phyloP scores from a whole-genome alignment of 2,888 invertebrate genomes.

The Deilephila porcellus region DNA sequence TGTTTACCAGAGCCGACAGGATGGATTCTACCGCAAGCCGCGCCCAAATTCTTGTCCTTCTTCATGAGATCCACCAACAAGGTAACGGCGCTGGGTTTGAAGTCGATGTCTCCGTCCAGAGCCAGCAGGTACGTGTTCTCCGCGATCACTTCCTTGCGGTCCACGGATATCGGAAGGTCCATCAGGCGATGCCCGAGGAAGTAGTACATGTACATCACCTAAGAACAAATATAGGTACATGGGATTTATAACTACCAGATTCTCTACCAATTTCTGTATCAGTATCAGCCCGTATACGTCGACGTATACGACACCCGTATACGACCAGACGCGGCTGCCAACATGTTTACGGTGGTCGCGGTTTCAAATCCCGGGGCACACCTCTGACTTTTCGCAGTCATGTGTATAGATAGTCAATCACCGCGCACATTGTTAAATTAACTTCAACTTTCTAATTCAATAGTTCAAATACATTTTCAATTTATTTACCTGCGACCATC shows the following conservation, averaged over 20 bases:
- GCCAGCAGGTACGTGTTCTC: constrained; percentile 94
- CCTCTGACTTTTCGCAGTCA: no score
- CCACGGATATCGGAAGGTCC: constrained; percentile 85
- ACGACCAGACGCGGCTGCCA: no score
- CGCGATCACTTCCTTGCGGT: constrained; percentile 87
- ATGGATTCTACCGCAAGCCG: constrained; percentile 95
- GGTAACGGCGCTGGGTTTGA: constrained; percentile 91
- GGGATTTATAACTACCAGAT: no score
- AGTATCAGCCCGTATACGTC: no score
- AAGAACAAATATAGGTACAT: constrained; percentile 1
- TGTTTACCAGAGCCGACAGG: constrained; percentile 88
- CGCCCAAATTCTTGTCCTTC: constrained; percentile 91
- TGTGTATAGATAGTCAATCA: no score
- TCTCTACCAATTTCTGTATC: no score
- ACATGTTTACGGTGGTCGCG: no score
- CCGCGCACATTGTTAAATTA: no score
- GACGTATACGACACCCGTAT: no score
- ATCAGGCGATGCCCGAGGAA: constrained; percentile 92
- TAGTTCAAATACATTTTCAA: background rate
- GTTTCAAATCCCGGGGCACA: no score
- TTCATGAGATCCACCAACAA: constrained; percentile 94
- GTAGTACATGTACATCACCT: constrained; percentile 97
- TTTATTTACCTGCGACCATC: constrained; percentile 92
- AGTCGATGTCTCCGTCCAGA: constrained; percentile 95
- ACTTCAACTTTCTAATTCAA: no score